Evolutionary conservation across 2,888 invertebrate species (phyloP).

Genomic region (Drosophila siamana): DNA sequence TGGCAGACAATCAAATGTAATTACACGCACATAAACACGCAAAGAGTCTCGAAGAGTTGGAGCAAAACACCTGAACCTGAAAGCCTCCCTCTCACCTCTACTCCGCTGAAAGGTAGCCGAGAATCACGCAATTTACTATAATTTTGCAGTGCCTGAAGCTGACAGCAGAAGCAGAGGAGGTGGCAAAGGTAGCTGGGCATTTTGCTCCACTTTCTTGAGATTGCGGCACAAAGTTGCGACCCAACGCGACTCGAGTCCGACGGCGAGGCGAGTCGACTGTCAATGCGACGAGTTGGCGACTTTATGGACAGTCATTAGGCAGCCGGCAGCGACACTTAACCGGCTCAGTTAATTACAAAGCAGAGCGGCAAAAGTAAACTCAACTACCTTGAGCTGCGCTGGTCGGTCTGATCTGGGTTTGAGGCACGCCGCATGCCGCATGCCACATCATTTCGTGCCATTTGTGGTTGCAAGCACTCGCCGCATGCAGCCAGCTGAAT

Average conservation of each 20-base stretch:
- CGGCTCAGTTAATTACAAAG: conserved; percentile 74
- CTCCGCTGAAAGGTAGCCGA: conserved; percentile 41
- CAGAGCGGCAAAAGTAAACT: conserved; percentile 35
- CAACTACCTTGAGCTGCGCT: conserved; percentile 9
- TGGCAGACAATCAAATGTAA: conserved; percentile 76
- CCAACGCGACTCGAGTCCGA: conserved; percentile 9
- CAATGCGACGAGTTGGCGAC: conserved; percentile 62
- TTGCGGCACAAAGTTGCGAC: conserved; percentile 52
- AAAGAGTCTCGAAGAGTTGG: conserved; percentile 44
- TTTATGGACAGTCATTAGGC: conserved; percentile 83
- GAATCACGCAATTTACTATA: conserved; percentile 79
- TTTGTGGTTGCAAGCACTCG: conserved; percentile 63
- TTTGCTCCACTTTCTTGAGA: conserved; percentile 69
- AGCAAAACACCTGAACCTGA: conserved; percentile 61
- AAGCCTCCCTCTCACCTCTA: background rate
- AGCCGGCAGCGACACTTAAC: conserved; percentile 71
- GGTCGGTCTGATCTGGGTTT: background rate
- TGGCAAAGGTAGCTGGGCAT: conserved; percentile 4
- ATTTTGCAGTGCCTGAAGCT: conserved; percentile 43
- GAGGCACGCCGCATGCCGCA: conserved; percentile 9
- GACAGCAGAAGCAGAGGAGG: background rate
- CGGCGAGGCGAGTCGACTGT: conserved; percentile 51
- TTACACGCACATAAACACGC: conserved; percentile 80
- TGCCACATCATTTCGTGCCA: conserved; percentile 67
- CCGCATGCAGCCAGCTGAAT: too few relatives aligned